Evolutionary conservation across 2,113 vertebrate species (phyloP).

Genomic region (Ploceus nigricollis): DNA sequence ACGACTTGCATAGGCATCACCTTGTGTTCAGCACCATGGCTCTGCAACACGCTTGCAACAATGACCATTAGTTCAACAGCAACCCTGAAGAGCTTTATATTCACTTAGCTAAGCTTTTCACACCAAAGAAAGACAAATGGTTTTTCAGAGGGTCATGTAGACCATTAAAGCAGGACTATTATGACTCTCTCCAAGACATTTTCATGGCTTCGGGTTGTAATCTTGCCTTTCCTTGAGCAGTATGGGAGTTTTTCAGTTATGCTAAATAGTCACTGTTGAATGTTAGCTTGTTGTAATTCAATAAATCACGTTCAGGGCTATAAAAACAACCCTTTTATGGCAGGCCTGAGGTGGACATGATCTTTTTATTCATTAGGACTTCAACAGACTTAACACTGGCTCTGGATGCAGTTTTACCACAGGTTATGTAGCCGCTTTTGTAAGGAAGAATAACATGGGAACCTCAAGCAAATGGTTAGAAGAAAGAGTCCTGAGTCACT

Average conservation of each 20-base stretch:
- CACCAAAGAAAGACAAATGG: neutral
- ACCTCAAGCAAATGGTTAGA: neutral
- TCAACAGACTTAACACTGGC: neutral
- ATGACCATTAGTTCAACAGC: neutral
- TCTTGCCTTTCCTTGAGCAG: neutral
- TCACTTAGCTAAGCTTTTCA: neutral
- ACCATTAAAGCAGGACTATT: neutral
- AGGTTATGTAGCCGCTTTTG: neutral
- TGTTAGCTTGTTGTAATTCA: neutral
- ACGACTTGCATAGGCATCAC: neutral
- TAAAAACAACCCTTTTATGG: neutral
- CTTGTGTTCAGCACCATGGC: rapidly evolving
- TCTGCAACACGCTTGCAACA: neutral
- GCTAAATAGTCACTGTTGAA: neutral
- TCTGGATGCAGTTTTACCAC: neutral
- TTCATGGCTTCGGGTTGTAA: neutral
- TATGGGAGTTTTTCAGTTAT: neutral
- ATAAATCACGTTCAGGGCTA: neutral
- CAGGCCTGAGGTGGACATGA: neutral
- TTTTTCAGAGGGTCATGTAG: neutral
- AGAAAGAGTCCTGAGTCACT: neutral
- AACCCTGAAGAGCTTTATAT: neutral
- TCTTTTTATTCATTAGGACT: neutral
- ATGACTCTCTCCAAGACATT: neutral
- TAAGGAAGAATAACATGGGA: neutral